Evolutionary conservation across 2,113 vertebrate species (phyloP).

Genomic region (Campylorhamphus procurvoides): DNA sequence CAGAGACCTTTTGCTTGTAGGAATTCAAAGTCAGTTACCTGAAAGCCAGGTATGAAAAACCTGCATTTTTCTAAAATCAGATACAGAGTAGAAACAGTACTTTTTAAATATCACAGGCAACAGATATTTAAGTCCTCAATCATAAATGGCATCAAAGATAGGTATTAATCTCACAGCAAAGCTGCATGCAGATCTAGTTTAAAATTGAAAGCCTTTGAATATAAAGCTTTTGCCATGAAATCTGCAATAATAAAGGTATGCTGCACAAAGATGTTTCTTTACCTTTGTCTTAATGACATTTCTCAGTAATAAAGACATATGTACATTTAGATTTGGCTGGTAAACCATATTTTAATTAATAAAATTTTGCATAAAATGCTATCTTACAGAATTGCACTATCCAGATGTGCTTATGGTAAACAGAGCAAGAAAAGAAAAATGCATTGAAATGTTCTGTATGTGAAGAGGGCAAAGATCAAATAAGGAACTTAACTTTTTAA

Average conservation of each 20-base stretch:
- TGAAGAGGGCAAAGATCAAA: slow-evolving; percentile 75
- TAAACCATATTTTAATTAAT: slow-evolving; percentile 75
- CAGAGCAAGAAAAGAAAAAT: slow-evolving; percentile 37
- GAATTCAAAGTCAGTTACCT: slow-evolving; percentile 79
- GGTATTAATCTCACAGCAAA: slow-evolving; percentile 78
- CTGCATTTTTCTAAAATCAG: slow-evolving; percentile 79
- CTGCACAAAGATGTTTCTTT: slow-evolving; percentile 75
- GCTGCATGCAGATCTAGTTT: slow-evolving; percentile 79
- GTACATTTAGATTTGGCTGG: slow-evolving; percentile 76
- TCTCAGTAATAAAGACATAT: slow-evolving; percentile 74
- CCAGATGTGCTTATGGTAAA: slow-evolving; percentile 63
- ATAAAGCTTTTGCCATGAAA: slow-evolving; percentile 77
- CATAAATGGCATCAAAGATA: slow-evolving; percentile 79
- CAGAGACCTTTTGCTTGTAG: slow-evolving; percentile 82
- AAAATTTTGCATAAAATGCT: slow-evolving; percentile 80
- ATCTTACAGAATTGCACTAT: slow-evolving; percentile 75
- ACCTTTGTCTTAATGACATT: slow-evolving; percentile 65
- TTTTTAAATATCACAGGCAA: slow-evolving; percentile 83
- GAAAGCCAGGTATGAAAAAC: slow-evolving; percentile 78
- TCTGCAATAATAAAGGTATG: slow-evolving; percentile 77
- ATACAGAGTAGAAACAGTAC: slow-evolving; percentile 85
- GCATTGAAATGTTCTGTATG: slow-evolving; percentile 41
- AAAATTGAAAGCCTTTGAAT: slow-evolving; percentile 78
- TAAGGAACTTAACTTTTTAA: slow-evolving; percentile 77
- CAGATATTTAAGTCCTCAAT: slow-evolving; percentile 76